Base-by-base conservation (phyloP, 2,797 vertebrate genomes). In the Babyrousa celebensis region DNA sequence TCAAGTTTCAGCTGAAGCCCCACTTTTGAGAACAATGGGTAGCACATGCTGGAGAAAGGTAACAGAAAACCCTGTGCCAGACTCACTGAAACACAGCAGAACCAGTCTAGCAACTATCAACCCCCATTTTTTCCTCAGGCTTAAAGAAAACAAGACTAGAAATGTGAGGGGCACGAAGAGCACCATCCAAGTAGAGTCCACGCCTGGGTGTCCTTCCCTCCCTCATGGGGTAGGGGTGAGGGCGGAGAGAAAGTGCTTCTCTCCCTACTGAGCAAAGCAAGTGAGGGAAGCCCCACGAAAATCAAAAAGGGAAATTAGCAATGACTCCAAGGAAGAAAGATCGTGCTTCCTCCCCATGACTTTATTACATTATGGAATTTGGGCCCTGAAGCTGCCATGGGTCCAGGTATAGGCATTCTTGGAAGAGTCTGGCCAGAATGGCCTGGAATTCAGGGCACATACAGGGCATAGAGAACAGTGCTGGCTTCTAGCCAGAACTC, bases 41-140 rank as follows among this genome's bases (percentile, higher is more conserved):
- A 83, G 63, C n/a, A 36, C 15, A 29, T 77, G 87, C 70, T 48
- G 43, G 75, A 84, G 89, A 77, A 85, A 87, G 17, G 10, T 60
- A n/a, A 91, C 83, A 23, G 89, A 68, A 63, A 62, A 80, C 52
- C 67, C 79, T 71, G 27, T 67, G 72, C 63, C 78, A 87, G 82
- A 52, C 85, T 89, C 25, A 54, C 78, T 87, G 27, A 52, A 82
- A 78, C 29, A 85, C 17, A 74, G 75, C 67, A 80, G 82, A 96
- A 95, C 87, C 86, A 91, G 96, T 72, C 43, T 6, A 52, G 32
- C 96, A 91, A 88, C 95, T 95, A 25, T 23, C 56, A 85, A 21
- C 16, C 70, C 74, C 63, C 1, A 0, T 32, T 71, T 92, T 75
- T 77, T 43, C 74, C 70, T 71, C 48, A 74, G 89, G 48, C 79